A percentile compares a stretch with the other conserved stretches of the same genome.
Conservation (phyloP, 2,888 invertebrate genomes). For the Schrankia costaestrigalis region DNA sequence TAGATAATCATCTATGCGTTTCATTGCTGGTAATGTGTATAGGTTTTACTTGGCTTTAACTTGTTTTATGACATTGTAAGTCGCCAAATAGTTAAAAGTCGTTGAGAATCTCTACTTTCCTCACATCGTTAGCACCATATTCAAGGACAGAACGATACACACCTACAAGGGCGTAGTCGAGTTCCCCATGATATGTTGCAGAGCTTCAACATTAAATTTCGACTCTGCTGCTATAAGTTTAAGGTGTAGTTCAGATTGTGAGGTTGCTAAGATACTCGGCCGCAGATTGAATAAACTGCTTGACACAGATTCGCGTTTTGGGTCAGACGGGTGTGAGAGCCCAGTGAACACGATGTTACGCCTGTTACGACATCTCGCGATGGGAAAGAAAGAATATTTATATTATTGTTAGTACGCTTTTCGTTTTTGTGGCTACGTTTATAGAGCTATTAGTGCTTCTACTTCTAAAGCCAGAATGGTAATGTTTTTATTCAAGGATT, state of each 20-base stretch:
- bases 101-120: slow-evolving; percentile 39
- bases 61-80: too few relatives aligned
- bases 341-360: slow-evolving; percentile 59
- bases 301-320: slow-evolving; percentile 79
- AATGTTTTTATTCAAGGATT: too few relatives aligned
- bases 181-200: slow-evolving; percentile 37
- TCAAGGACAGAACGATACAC: slow-evolving; percentile 66
- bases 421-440: too few relatives aligned
- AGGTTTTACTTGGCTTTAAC: too few relatives aligned
- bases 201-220: slow-evolving; percentile 39
- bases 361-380: slow-evolving; percentile 67
- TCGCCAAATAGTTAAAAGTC: slow-evolving; percentile 22
- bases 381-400: slow-evolving; percentile 40
- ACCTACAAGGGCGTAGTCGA: slow-evolving; percentile 59
- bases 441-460: too few relatives aligned
- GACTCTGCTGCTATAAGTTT: slow-evolving; percentile 39
- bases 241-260: slow-evolving; percentile 46
- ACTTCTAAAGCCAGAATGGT: too few relatives aligned
- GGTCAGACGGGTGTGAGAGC: slow-evolving; percentile 69
- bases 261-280: slow-evolving; percentile 49
- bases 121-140: slow-evolving; percentile 55
- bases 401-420: too few relatives aligned
- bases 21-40: too few relatives aligned
- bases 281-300: slow-evolving; percentile 80
- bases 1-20: too few relatives aligned